These are phyloP conservation scores for Amblyopsis hoosieri DNA, from an alignment of 2,797 vertebrate genomes.

Conservation along the genomic window DNA sequence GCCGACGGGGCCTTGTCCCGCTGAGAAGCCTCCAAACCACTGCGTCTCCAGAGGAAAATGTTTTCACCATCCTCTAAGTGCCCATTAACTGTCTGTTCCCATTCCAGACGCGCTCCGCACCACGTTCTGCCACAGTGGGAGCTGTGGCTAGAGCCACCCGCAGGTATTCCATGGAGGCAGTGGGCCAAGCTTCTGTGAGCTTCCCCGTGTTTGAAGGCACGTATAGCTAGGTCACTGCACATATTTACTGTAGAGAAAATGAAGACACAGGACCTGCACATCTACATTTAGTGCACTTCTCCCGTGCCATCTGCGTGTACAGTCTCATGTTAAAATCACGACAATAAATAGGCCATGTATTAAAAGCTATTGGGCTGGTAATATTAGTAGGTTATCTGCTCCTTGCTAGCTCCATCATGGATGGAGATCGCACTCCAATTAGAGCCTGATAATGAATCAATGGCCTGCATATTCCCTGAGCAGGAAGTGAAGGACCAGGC, in stretches of 20 bases:
- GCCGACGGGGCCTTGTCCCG: conserved; percentile 36
- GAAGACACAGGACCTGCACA: conserved; percentile 26
- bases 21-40: conserved; percentile 67
- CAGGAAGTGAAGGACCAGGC: conserved; percentile 94
- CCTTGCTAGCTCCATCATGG: conserved; percentile 94
- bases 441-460: neutral
- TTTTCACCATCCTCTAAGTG: conserved; percentile 75
- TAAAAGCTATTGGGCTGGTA: conserved; percentile 59
- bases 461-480: conserved; percentile 83
- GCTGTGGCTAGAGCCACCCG: conserved; percentile 62
- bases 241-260: conserved; percentile 36
- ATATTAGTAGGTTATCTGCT: conserved; percentile 90
- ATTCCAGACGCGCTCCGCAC: conserved; percentile 61
- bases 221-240: conserved; percentile 46
- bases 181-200: conserved; percentile 32
- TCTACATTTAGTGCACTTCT: conserved; percentile 6
- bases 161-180: conserved; percentile 54
- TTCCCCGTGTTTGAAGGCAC: conserved; percentile 50
- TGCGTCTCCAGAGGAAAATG: conserved; percentile 72
- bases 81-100: conserved; percentile 78
- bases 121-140: conserved; percentile 60
- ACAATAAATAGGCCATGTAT: no score
- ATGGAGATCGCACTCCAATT: conserved; percentile 32
- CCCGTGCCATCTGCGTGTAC: neutral
- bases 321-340: conserved; percentile 42